phyloP scores from a whole-genome alignment of 2,888 invertebrate genomes.

The Dexiosoma caninum region DNA sequence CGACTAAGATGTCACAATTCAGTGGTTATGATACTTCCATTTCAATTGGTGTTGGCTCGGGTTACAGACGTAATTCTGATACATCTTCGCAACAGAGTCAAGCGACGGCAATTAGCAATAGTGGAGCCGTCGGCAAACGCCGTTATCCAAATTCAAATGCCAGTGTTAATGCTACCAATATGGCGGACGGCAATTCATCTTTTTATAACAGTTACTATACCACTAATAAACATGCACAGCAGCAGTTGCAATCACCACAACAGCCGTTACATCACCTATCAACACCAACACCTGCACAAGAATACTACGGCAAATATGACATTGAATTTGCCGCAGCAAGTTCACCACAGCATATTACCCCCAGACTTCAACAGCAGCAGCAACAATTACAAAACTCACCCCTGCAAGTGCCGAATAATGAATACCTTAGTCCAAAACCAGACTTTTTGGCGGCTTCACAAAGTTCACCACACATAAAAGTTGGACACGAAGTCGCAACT shows the following conservation, averaged over 20 bases:
- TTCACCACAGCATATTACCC: slow-evolving; percentile 64
- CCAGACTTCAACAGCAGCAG: slow-evolving; percentile 66
- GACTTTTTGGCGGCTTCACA: slow-evolving; percentile 64
- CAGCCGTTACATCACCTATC: slow-evolving; percentile 64
- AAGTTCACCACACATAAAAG: slow-evolving; percentile 62
- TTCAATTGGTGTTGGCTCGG: slow-evolving; percentile 64
- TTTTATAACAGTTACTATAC: slow-evolving; percentile 45
- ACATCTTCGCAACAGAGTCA: slow-evolving; percentile 68
- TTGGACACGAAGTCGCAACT: slow-evolving; percentile 64
- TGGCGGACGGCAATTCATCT: slow-evolving; percentile 39
- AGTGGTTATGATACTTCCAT: slow-evolving; percentile 71
- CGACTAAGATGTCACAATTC: slow-evolving; percentile 75
- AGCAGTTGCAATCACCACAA: slow-evolving; percentile 65
- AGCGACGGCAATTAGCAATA: slow-evolving; percentile 64
- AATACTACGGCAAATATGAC: slow-evolving; percentile 77
- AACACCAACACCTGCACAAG: slow-evolving; percentile 68
- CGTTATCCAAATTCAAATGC: slow-evolving; percentile 69
- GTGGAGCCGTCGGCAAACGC: slow-evolving; percentile 68
- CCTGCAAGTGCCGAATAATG: slow-evolving; percentile 66
- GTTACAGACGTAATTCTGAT: slow-evolving; percentile 70
- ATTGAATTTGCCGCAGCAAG: slow-evolving; percentile 69
- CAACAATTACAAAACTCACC: slow-evolving; percentile 66
- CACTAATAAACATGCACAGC: slow-evolving; percentile 64
- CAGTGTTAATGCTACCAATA: slow-evolving; percentile 53
- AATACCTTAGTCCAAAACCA: slow-evolving; percentile 73